These are phyloP conservation scores for Tachycineta bicolor DNA, from an alignment of 2,113 vertebrate species.

Conservation along the genomic window DNA sequence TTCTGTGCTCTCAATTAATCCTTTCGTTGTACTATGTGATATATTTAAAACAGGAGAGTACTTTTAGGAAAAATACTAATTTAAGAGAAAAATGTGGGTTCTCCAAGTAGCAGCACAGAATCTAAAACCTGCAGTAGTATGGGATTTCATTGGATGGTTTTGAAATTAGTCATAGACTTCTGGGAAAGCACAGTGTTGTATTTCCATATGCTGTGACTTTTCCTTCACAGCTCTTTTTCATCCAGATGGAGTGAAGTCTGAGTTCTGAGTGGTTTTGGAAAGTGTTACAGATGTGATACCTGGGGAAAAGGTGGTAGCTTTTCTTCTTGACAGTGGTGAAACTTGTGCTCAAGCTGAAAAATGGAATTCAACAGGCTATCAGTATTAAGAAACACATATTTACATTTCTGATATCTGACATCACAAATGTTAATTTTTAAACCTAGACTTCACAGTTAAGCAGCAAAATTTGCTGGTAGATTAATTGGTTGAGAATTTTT, in stretches of 20 bases:
- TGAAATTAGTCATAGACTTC: background rate
- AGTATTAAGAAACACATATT: background rate
- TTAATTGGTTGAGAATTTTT: background rate
- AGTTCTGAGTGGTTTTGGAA: background rate
- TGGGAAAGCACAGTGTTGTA: background rate
- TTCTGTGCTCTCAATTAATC: background rate
- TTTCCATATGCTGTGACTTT: slow-evolving; percentile 14
- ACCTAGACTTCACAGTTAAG: background rate
- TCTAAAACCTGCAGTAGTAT: background rate
- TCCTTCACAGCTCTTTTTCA: background rate
- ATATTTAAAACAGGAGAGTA: background rate
- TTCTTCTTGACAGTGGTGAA: background rate
- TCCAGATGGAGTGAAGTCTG: background rate
- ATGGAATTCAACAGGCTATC: background rate
- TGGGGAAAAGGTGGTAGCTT: slow-evolving; percentile 10
- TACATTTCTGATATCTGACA: background rate
- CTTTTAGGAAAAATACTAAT: background rate
- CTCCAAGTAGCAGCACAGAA: background rate
- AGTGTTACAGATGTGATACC: background rate
- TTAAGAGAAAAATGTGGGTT: background rate
- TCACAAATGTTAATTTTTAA: background rate
- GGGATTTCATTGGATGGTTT: background rate
- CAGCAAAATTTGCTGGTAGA: background rate
- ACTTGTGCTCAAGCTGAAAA: background rate
- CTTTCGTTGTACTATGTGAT: background rate